A percentile compares a stretch with the other conserved stretches of the same genome.
These are phyloP conservation scores for Tinea trinotella DNA, from an alignment of 2,888 invertebrate species.

Conservation along the genomic window DNA sequence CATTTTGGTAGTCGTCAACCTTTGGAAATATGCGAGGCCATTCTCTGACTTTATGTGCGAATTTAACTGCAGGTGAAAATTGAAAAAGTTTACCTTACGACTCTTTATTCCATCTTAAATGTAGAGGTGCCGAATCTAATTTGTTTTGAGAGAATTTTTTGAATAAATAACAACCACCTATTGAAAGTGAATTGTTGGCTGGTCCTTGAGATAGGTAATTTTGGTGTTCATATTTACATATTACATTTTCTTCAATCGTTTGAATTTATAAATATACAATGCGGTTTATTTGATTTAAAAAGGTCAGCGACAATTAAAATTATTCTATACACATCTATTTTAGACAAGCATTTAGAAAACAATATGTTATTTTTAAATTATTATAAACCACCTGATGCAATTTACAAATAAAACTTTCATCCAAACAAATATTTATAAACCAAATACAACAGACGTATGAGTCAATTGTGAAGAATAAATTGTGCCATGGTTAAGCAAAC, in stretches of 20 bases:
- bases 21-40: conserved; percentile 40
- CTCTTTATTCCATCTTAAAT: conserved; percentile 51
- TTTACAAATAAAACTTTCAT: too few relatives aligned
- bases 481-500: too few relatives aligned
- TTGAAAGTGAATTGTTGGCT: conserved; percentile 7
- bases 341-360: too few relatives aligned
- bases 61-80: conserved; percentile 66
- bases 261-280: neutral
- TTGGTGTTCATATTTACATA: conserved; percentile 3
- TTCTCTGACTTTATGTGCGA: conserved; percentile 50
- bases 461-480: too few relatives aligned
- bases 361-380: too few relatives aligned
- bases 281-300: too few relatives aligned
- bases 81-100: conserved; percentile 69
- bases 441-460: too few relatives aligned
- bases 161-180: conserved; percentile 13
- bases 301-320: too few relatives aligned
- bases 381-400: too few relatives aligned
- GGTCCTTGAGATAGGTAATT: conserved; percentile 9
- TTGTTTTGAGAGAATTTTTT: conserved; percentile 26
- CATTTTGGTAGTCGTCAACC: conserved; percentile 14
- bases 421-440: too few relatives aligned
- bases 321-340: too few relatives aligned
- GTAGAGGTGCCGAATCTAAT: conserved; percentile 47
- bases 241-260: neutral